Evolutionary conservation across 2,888 invertebrate species (phyloP).

Genomic region (Bruchidius siliquastri): DNA sequence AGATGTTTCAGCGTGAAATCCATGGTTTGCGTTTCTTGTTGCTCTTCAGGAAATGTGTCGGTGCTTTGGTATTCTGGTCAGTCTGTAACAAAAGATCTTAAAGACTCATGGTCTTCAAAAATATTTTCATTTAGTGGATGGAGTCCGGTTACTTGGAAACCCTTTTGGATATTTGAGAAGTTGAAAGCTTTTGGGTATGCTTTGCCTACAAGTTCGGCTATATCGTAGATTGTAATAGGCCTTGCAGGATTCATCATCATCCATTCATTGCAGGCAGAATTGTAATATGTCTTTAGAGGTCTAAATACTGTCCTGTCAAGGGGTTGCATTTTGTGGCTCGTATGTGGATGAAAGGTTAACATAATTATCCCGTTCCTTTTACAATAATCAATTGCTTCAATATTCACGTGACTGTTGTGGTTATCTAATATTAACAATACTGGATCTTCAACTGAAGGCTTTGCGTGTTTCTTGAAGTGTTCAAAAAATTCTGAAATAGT

Average conservation of each 20-base stretch:
- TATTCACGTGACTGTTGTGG: too few relatives aligned
- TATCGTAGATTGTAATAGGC: neutral
- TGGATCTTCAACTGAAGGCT: too few relatives aligned
- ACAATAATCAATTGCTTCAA: too few relatives aligned
- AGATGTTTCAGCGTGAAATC: too few relatives aligned
- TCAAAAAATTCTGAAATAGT: slow-evolving; percentile 24
- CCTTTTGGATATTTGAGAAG: slow-evolving; percentile 8
- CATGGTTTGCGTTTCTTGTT: too few relatives aligned
- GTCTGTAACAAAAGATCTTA: too few relatives aligned
- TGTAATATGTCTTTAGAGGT: slow-evolving; percentile 7
- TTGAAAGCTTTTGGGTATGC: slow-evolving; percentile 1
- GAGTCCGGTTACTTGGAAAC: slow-evolving; percentile 8
- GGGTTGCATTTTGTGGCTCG: slow-evolving; percentile 4
- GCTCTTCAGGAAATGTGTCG: too few relatives aligned
- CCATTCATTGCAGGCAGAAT: neutral
- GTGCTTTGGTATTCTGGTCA: too few relatives aligned
- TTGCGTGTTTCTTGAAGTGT: neutral
- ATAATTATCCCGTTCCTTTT: slow-evolving; percentile 2
- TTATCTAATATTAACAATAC: too few relatives aligned
- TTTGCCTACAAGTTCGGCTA: too few relatives aligned
- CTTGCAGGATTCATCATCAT: neutral
- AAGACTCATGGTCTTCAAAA: slow-evolving; percentile 4
- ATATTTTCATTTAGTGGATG: slow-evolving; percentile 9
- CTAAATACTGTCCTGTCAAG: slow-evolving; percentile 7
- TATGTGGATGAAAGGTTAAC: slow-evolving; percentile 1